These are phyloP conservation scores for Lagopus muta DNA, from an alignment of 2,113 vertebrate genomes.

Conservation along the genomic window DNA sequence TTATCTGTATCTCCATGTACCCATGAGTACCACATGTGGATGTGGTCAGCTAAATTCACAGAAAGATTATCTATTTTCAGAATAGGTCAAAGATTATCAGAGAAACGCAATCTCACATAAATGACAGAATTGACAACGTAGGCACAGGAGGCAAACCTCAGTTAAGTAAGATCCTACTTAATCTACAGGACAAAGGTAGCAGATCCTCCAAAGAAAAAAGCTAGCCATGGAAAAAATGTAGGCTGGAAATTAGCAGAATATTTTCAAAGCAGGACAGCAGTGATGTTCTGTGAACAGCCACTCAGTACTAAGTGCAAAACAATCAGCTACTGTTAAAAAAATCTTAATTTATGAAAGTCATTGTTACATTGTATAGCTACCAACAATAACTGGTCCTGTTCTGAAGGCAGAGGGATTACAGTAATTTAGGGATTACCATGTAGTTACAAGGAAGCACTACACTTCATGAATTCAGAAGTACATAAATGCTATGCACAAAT, in stretches of 20 bases:
- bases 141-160: constrained; percentile 10
- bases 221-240: not conserved
- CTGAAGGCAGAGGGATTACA: constrained; percentile 48
- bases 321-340: constrained; percentile 10
- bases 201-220: not conserved
- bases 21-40: not conserved
- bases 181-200: constrained; percentile 4
- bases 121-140: not conserved
- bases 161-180: not conserved
- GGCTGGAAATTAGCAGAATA: not conserved
- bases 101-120: not conserved
- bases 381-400: constrained; percentile 45
- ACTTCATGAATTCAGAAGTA: constrained; percentile 50
- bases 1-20: not conserved
- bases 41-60: not conserved
- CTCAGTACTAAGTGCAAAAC: constrained; percentile 1
- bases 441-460: constrained; percentile 48
- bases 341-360: constrained; percentile 55
- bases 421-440: constrained; percentile 56
- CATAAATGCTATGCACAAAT: constrained; percentile 7
- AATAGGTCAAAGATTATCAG: not conserved
- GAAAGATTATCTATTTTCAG: not conserved
- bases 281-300: not conserved
- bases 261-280: constrained; percentile 31
- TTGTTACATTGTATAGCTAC: constrained; percentile 26